Conservation (phyloP, 2,888 invertebrate species). For the Spodoptera exigua region DNA sequence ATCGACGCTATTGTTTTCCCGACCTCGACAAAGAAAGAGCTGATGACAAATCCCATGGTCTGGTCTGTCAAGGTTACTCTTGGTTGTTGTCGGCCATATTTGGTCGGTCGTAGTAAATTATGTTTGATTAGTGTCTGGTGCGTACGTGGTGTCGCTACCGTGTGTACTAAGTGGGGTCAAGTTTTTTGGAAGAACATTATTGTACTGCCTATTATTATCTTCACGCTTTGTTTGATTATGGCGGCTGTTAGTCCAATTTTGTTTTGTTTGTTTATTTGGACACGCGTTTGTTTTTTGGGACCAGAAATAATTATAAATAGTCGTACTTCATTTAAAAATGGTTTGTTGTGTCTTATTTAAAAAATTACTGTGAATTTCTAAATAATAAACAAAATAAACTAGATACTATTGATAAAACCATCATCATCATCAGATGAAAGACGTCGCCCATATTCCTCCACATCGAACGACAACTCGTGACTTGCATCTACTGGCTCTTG, state of each 20-base stretch:
- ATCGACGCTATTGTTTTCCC: constrained; percentile 77
- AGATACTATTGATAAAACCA: no score
- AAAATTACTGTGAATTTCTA: no score
- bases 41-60: constrained; percentile 78
- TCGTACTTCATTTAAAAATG: no score
- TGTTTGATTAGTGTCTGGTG: constrained; percentile 58
- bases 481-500: no score
- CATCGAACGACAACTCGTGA: no score
- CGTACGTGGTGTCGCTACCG: constrained; percentile 48
- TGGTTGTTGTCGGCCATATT: constrained; percentile 55
- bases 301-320: no score
- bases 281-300: no score
- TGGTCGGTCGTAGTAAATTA: constrained; percentile 58
- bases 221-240: constrained; percentile 24
- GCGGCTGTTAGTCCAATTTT: constrained; percentile 3
- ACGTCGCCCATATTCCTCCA: no score
- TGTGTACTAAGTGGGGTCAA: constrained; percentile 31
- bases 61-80: constrained; percentile 82
- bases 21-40: constrained; percentile 85
- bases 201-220: constrained; percentile 12
- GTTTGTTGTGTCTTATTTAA: no score
- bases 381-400: no score
- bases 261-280: no score
- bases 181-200: constrained; percentile 9
- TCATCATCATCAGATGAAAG: no score